phyloP scores from a whole-genome alignment of 2,113 vertebrate species.

The Taurulus bubalis region DNA sequence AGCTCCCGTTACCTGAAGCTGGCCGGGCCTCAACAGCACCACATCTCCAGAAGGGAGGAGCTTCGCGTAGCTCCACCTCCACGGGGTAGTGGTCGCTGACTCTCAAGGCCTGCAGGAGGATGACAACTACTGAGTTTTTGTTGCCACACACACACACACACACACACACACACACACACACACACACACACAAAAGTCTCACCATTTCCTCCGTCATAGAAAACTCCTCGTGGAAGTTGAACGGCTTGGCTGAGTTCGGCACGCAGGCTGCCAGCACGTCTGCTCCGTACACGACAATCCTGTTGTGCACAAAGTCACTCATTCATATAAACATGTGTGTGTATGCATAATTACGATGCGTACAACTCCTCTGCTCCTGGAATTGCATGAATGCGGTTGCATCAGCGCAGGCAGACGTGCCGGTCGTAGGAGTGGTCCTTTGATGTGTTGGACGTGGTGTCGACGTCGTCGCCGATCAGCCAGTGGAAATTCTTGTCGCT shows the following conservation, averaged over 20 bases:
- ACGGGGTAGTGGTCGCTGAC: constrained; percentile 79
- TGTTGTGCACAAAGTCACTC: constrained; percentile 34
- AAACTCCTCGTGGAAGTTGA: constrained; percentile 82
- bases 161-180: no score
- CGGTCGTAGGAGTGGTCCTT: constrained; percentile 80
- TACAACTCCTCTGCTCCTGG: background rate
- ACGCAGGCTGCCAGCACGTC: constrained; percentile 75
- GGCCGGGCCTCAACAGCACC: background rate
- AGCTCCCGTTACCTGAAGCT: background rate
- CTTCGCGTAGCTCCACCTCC: constrained; percentile 60
- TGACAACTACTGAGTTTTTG: background rate
- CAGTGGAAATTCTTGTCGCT: constrained; percentile 77
- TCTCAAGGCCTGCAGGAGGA: constrained; percentile 58
- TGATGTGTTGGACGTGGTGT: constrained; percentile 72
- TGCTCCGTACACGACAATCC: constrained; percentile 85
- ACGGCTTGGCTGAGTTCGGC: constrained; percentile 79
- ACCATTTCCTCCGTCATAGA: constrained; percentile 75
- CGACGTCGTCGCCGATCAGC: constrained; percentile 80
- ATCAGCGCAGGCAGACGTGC: constrained; percentile 17
- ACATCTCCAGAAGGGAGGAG: constrained; percentile 3
- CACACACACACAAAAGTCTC: background rate
- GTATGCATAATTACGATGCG: no score
- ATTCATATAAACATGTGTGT: background rate
- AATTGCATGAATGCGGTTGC: background rate
- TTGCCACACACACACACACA: no score